Evolutionary conservation across 2,797 vertebrate genomes (phyloP).

Genomic region (Falco peregrinus): DNA sequence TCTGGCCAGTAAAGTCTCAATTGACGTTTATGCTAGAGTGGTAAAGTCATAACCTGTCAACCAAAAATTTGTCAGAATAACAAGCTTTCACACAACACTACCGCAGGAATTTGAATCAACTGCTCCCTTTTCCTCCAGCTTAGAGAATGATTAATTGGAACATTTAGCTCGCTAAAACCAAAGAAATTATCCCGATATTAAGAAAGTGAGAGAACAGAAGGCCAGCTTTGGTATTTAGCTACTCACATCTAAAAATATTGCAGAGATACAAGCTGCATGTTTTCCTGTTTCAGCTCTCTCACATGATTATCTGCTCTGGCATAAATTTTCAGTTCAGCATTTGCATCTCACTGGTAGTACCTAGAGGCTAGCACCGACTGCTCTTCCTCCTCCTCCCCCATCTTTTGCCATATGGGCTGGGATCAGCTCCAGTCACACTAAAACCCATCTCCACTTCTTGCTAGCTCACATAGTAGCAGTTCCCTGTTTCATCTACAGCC

Average conservation of each 20-base stretch:
- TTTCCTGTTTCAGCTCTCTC: slow-evolving; percentile 35
- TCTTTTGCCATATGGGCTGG: slow-evolving; percentile 11
- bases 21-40: not conserved
- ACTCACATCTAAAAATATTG: slow-evolving; percentile 23
- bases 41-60: not conserved
- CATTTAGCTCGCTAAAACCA: not conserved
- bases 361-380: not conserved
- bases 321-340: slow-evolving; percentile 5
- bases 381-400: slow-evolving; percentile 16
- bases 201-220: not conserved
- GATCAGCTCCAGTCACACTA: slow-evolving; percentile 31
- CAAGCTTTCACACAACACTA: not conserved
- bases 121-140: not conserved
- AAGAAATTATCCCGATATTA: not conserved
- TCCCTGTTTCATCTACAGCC: slow-evolving; percentile 7
- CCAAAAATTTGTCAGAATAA: not conserved
- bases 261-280: not conserved
- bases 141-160: not conserved
- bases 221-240: slow-evolving; percentile 19
- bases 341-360: not conserved
- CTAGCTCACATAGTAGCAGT: not conserved
- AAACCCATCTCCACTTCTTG: not conserved
- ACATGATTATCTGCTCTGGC: slow-evolving; percentile 25
- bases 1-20: not conserved
- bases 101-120: not conserved